Percentiles rank a stretch among this genome's conserved stretches.
Evolutionary conservation across 2,888 invertebrate species (phyloP).

Genomic region (Microctonus aethiopoides): DNA sequence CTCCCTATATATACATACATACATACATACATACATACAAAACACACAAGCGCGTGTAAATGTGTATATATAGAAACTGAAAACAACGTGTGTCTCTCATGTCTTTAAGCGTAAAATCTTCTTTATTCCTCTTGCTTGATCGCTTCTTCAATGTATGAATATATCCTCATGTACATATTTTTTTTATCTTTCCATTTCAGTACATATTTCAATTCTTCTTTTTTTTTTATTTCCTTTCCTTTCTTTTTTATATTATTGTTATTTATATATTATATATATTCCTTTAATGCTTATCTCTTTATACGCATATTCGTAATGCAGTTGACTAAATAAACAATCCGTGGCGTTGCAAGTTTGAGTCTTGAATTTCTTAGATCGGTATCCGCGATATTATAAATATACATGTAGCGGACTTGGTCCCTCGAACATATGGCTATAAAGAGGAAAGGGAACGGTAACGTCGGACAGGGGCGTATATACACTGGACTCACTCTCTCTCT

Average conservation of each 20-base stretch:
- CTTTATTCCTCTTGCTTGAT: background rate
- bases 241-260: background rate
- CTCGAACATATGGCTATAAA: constrained; percentile 17
- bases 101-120: background rate
- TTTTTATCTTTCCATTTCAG: background rate
- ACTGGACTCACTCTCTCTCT: background rate
- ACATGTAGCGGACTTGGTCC: constrained; percentile 49
- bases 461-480: background rate
- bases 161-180: background rate
- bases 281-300: background rate
- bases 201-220: constrained; percentile 17
- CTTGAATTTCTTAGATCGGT: constrained; percentile 53
- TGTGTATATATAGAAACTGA: background rate
- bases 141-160: background rate
- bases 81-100: background rate
- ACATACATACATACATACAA: background rate
- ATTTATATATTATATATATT: background rate
- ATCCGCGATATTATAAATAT: constrained; percentile 59
- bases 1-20: background rate
- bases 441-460: background rate
- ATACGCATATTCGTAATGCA: background rate
- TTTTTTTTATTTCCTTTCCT: constrained; percentile 36
- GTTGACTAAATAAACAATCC: constrained; percentile 22
- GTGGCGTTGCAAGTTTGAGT: constrained; percentile 41
- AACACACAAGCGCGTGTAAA: background rate